A percentile compares a stretch with the other conserved stretches of the same genome.
These are phyloP conservation scores for Latrodectus geometricus DNA, from an alignment of 1,140 invertebrate genomes.

Conservation along the genomic window DNA sequence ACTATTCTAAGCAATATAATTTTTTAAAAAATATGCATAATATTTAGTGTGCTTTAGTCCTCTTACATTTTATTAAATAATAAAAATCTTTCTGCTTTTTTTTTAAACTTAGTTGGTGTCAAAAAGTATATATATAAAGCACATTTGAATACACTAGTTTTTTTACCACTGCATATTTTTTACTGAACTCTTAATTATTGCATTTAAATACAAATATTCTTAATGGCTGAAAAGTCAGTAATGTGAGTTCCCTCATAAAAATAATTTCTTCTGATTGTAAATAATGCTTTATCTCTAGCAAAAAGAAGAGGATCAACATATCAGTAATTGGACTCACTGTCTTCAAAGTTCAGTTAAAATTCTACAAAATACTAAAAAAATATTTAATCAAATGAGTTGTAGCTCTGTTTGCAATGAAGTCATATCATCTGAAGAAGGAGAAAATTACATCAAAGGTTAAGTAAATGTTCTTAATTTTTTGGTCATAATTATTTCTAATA, in stretches of 20 bases:
- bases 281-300: conserved; percentile 15
- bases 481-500: not conserved
- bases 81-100: not conserved
- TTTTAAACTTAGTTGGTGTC: not conserved
- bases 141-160: too few species aligned
- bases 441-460: conserved; percentile 74
- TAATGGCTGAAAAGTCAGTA: too few species aligned
- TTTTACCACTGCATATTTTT: too few species aligned
- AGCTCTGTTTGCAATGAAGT: conserved; percentile 74
- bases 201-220: too few species aligned
- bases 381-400: conserved; percentile 73
- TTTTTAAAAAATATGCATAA: too few species aligned
- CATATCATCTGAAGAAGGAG: conserved; percentile 73
- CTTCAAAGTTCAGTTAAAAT: conserved; percentile 73
- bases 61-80: too few species aligned
- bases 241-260: too few species aligned
- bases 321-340: conserved; percentile 75
- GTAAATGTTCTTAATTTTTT: not conserved
- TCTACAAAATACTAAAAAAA: conserved; percentile 72
- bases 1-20: too few species aligned
- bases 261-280: too few species aligned
- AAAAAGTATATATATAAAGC: too few species aligned
- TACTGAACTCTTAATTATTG: too few species aligned
- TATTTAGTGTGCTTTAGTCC: too few species aligned
- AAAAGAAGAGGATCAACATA: conserved; percentile 68